Percentiles rank a stretch among this genome's conserved stretches.
These are phyloP conservation scores for Phoenicopterus ruber DNA, from an alignment of 2,113 vertebrate species.

Conservation along the genomic window DNA sequence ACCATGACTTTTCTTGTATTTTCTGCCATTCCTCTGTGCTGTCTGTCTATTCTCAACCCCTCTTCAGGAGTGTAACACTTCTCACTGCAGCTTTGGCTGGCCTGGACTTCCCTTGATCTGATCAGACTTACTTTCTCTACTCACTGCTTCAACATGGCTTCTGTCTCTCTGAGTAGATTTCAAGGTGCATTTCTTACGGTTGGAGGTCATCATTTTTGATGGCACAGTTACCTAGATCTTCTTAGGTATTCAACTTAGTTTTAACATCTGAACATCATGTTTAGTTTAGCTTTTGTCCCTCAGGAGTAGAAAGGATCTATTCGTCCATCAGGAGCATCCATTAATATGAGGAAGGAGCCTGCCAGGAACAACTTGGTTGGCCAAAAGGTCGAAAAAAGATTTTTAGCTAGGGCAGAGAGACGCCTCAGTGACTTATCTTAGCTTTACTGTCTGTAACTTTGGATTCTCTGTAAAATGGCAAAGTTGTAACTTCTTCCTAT, in stretches of 20 bases:
- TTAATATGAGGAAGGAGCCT: not conserved
- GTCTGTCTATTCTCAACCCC: not conserved
- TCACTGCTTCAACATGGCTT: not conserved
- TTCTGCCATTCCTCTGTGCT: not conserved
- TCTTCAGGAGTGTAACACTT: not conserved
- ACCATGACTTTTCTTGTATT: not conserved
- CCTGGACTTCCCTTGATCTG: not conserved
- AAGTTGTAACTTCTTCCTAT: not conserved
- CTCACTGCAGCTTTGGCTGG: not conserved
- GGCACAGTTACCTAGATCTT: not conserved
- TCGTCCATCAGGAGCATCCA: not conserved
- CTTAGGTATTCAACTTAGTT: not conserved
- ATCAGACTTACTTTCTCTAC: not conserved
- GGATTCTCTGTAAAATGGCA: not conserved
- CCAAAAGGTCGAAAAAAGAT: not conserved
- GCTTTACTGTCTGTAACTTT: not conserved
- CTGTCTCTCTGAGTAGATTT: not conserved
- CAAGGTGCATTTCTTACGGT: not conserved
- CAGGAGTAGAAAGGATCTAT: not conserved
- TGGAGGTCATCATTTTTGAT: not conserved
- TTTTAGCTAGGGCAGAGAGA: not conserved
- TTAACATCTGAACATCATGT: not conserved
- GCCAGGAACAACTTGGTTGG: not conserved
- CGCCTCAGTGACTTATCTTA: not conserved
- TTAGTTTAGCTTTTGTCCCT: not conserved